A percentile compares a stretch with the other conserved stretches of the same genome.
These are phyloP conservation scores for Lapara coniferarum DNA, from an alignment of 2,888 invertebrate species.

Conservation along the genomic window DNA sequence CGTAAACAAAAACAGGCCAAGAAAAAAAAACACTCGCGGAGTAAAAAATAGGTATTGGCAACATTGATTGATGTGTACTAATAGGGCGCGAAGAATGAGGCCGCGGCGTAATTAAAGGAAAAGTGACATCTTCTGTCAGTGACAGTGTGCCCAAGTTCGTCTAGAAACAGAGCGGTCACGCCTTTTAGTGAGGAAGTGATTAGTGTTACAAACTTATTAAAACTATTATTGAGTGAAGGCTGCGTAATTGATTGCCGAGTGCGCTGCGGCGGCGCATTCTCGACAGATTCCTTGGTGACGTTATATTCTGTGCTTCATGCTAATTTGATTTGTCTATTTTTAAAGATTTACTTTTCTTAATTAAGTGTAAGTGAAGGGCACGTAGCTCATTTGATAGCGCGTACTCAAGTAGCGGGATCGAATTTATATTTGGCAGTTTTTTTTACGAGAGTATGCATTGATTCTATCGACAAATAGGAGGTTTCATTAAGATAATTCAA, in stretches of 20 bases:
- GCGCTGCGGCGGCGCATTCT: slow-evolving; percentile 48
- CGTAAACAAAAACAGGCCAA: slow-evolving; percentile 80
- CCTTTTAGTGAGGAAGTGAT: slow-evolving; percentile 80
- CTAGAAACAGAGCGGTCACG: slow-evolving; percentile 81
- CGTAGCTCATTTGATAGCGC: not conserved
- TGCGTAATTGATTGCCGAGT: slow-evolving; percentile 71
- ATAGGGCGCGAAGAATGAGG: slow-evolving; percentile 84
- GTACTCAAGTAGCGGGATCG: not conserved
- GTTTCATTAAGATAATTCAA: too few relatives aligned
- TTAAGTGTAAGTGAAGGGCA: not conserved
- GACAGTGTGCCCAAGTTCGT: slow-evolving; percentile 62
- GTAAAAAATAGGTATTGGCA: slow-evolving; percentile 83
- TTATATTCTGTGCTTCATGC: slow-evolving; percentile 20
- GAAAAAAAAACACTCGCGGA: slow-evolving; percentile 74
- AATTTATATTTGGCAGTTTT: too few relatives aligned
- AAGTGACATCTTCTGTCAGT: slow-evolving; percentile 83
- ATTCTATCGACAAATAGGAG: too few relatives aligned
- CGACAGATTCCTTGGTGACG: not conserved
- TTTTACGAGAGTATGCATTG: too few relatives aligned
- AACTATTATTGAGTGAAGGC: slow-evolving; percentile 81
- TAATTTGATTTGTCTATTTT: slow-evolving; percentile 22
- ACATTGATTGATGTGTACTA: slow-evolving; percentile 84
- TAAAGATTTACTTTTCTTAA: slow-evolving; percentile 2
- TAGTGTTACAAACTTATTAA: slow-evolving; percentile 80
- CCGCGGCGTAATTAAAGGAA: slow-evolving; percentile 79